A percentile compares a stretch with the other conserved stretches of the same genome.
phyloP scores from a whole-genome alignment of 2,113 vertebrate genomes.

The Nerophis lumbriciformis region DNA sequence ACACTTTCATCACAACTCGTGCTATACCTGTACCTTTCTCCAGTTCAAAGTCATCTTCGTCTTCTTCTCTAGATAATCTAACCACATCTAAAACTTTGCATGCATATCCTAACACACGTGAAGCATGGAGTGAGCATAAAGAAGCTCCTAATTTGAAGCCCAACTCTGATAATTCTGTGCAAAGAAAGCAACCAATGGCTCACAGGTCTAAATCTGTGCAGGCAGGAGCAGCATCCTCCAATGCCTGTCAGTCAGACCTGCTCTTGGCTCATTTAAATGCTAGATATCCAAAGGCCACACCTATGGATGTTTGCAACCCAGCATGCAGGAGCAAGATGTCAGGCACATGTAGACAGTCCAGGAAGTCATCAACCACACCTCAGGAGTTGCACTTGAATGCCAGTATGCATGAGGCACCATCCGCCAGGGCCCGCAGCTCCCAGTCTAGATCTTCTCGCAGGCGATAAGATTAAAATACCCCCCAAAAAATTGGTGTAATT shows the following conservation, averaged over 20 bases:
- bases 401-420: conserved; percentile 19
- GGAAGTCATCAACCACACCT: conserved; percentile 21
- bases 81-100: conserved; percentile 37
- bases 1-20: conserved; percentile 59
- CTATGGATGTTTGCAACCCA: conserved; percentile 16
- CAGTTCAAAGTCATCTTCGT: conserved; percentile 30
- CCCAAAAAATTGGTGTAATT: background rate
- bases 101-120: conserved; percentile 34
- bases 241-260: conserved; percentile 4
- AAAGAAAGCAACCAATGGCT: conserved; percentile 41
- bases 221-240: conserved; percentile 20
- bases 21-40: conserved; percentile 36
- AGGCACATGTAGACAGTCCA: conserved; percentile 41
- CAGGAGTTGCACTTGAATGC: conserved; percentile 32
- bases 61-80: conserved; percentile 40
- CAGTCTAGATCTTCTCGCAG: conserved; percentile 45
- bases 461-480: conserved; percentile 16
- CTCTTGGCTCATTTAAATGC: conserved; percentile 11
- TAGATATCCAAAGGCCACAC: conserved; percentile 16
- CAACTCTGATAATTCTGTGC: conserved; percentile 37
- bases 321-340: conserved; percentile 24
- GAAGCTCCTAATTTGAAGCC: conserved; percentile 33
- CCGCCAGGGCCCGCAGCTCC: conserved; percentile 37
- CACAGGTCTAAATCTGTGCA: conserved; percentile 33
- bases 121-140: conserved; percentile 37